Conservation (phyloP, 2,113 vertebrate species). For the Chauna torquata region DNA sequence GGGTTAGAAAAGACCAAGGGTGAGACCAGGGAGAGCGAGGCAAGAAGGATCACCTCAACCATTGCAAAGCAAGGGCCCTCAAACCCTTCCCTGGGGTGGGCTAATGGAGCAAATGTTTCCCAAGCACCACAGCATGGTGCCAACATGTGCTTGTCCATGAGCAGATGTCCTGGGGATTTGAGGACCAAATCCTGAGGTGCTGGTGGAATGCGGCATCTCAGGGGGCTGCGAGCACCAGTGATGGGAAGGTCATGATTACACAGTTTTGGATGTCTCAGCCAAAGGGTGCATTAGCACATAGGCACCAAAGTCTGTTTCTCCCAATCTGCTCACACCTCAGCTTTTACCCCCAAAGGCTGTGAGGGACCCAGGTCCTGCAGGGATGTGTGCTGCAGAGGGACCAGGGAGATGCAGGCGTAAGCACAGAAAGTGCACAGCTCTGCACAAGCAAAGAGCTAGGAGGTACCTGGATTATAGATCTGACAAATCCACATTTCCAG, state of each 20-base stretch:
- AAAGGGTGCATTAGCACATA: background rate
- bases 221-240: background rate
- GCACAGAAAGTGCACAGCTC: background rate
- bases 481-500: background rate
- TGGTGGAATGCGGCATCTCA: background rate
- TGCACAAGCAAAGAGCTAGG: background rate
- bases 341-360: background rate
- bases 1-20: background rate
- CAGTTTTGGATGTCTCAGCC: background rate
- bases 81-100: background rate
- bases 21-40: background rate
- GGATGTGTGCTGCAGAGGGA: background rate
- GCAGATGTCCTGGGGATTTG: background rate
- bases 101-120: background rate
- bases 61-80: background rate
- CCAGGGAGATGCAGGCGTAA: background rate
- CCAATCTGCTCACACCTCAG: background rate
- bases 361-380: background rate
- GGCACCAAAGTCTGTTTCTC: background rate
- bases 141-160: rapidly evolving
- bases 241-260: background rate
- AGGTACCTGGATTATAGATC: constrained; percentile 24
- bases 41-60: rapidly evolving
- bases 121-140: background rate
- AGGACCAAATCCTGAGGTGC: background rate